Evolutionary conservation across 1,140 invertebrate species (phyloP), one percentile per base, ranked within the genome.

Genomic region (Phocides pigmalion): DNA sequence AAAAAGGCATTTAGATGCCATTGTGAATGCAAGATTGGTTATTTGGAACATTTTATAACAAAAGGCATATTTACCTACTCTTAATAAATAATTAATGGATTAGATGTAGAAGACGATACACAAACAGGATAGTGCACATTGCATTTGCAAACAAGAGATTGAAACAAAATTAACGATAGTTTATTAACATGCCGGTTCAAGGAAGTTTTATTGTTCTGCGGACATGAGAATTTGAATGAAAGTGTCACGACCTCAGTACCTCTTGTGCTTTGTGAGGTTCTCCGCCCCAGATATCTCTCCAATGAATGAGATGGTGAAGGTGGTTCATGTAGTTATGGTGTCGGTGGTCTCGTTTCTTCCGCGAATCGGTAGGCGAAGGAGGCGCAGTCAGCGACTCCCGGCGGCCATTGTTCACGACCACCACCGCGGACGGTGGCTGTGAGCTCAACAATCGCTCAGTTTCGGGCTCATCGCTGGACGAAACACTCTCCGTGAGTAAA

Each of bases 311-410:
- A 42, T 92, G 89, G 25, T 91, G 91, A 58, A 92, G 75, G 56
- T 91, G 89, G 63, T 89, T 91, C 69, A 82, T 85, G 62, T 92
- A 91, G 63, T 88, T 82, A 58, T 90, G 84, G 41, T 87, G 87
- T 3, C 82, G 80, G 47, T 76, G 67, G 35, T 81, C 81, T 44
- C 78, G 80, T 66, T 91, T 91, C 64, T 89, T 91, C 20, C 88
- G 81, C 12, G 74, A 87, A 15, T 90, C 87, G 15, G 78, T 87
- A 5, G 91, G 91, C 14, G 91, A 92, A 0, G 91, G 87, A 4
- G 91, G 91, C n/a, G 90, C 91, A 3, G 91, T 92, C 16, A 92
- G 74, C 1, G 91, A 92, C 46, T 84, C 71, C 20, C 91, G 76
- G 2, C 91, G 77, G 3, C 68, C 72, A 47, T 74, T 74, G 47